Evolutionary conservation across 2,797 vertebrate species (phyloP), one percentile per base, ranked within the genome.

Genomic region (Callimico goeldii): DNA sequence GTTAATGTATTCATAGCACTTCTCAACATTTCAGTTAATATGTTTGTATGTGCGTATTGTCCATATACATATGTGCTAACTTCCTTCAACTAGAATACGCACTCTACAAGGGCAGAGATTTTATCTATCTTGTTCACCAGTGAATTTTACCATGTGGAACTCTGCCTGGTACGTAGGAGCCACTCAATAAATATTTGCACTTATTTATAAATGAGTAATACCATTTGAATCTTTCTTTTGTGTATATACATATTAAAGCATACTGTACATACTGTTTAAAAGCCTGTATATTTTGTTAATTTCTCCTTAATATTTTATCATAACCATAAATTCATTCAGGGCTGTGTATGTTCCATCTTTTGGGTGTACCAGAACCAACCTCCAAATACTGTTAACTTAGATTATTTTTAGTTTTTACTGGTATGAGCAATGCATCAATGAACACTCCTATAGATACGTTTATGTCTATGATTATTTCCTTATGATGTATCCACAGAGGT

Each of bases 141-240:
- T 93, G 67, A 86, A 41, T 83, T 39, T 15, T 14, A 64, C 39
- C 57, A 2, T 33, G 41, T 41, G 2, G 7, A 67, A 94, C 67
- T 77, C 58, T 70, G 13, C 64, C 55, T 67, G 13, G 67, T 36
- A 94, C 36, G 72, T 15, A 33, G 43, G 82, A 83, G 70, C 5
- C 36, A 85, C n/a, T 77, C 41, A 76, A 11, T 55, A 81, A 75
- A 86, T 58, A 88, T 88, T 73, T 94, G 50, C 17, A 64, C 61
- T 70, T 90, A 87, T 77, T 64, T 93, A 17, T 90, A 90, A 83
- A 39, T 90, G 13, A 90, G 46, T 93, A 93, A 58, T 70, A 58
- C 39, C 33, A 55, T 91, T 84, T 14, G 28, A 48, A 1, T 70
- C 8, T 88, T 81, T 85, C 19, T 92, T 58, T 81, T 55, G 20